Percentiles rank a stretch among this genome's conserved stretches.
Evolutionary conservation across 1,140 invertebrate species (phyloP).

Genomic region (Lepidotrigona ventralis): DNA sequence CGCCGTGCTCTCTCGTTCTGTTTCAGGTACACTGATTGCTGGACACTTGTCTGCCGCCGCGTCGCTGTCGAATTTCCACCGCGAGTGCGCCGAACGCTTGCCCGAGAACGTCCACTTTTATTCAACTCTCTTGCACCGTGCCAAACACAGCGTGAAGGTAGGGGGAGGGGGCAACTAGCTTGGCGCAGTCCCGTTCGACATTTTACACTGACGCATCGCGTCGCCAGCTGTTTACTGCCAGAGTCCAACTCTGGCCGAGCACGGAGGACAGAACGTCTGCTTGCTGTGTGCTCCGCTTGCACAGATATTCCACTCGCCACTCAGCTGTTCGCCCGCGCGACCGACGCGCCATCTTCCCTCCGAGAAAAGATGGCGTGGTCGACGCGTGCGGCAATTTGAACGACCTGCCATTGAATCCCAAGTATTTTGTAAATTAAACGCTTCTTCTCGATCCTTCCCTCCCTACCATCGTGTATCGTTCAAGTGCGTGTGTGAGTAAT

Average conservation of each 20-base stretch:
- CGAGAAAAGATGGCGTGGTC: slow-evolving; percentile 14
- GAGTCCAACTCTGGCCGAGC: slow-evolving; percentile 39
- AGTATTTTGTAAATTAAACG: background rate
- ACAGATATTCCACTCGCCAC: slow-evolving; percentile 47
- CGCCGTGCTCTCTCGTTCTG: background rate
- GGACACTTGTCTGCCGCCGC: background rate
- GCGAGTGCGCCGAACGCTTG: slow-evolving; percentile 18
- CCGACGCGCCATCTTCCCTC: slow-evolving; percentile 16
- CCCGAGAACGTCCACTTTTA: slow-evolving; percentile 35
- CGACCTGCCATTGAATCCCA: background rate
- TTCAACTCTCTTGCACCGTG: slow-evolving; percentile 36
- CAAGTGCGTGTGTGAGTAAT: too few relatives aligned
- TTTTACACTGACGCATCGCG: slow-evolving; percentile 71
- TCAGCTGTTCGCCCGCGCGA: slow-evolving; percentile 40
- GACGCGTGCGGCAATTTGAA: slow-evolving; percentile 17
- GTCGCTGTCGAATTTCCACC: slow-evolving; percentile 20
- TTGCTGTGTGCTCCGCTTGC: slow-evolving; percentile 1
- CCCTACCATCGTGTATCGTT: too few relatives aligned
- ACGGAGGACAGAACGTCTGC: slow-evolving; percentile 65
- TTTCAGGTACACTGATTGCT: background rate
- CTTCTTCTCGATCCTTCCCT: too few relatives aligned
- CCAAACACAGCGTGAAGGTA: slow-evolving; percentile 28
- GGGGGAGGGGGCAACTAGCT: slow-evolving; percentile 63
- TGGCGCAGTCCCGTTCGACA: slow-evolving; percentile 62
- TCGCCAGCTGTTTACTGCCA: slow-evolving; percentile 77